A percentile compares a stretch with the other conserved stretches of the same genome.
Conservation (phyloP, 2,113 vertebrate species). For the Labeo rohita region DNA sequence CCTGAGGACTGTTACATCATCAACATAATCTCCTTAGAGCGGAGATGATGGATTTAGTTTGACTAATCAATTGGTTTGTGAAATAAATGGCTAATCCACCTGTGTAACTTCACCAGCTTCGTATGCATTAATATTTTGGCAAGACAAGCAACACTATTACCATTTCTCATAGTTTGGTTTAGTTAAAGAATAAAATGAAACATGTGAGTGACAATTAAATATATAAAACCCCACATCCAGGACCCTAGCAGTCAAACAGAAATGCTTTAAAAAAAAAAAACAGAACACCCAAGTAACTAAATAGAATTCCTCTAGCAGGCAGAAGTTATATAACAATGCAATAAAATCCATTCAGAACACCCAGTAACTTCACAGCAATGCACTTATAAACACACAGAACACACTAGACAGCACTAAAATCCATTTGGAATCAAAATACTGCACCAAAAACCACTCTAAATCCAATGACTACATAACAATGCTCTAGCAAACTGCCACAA, state of each 20-base stretch:
- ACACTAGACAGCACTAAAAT: background rate
- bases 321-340: background rate
- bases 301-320: background rate
- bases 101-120: background rate
- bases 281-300: background rate
- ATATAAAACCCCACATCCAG: background rate
- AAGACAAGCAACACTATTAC: background rate
- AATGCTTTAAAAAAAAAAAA: background rate
- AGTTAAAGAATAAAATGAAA: background rate
- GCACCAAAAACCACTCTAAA: background rate
- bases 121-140: background rate
- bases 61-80: background rate
- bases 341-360: background rate
- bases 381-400: background rate
- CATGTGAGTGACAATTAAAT: background rate
- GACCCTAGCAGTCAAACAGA: background rate
- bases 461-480: background rate
- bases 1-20: slow-evolving; percentile 31
- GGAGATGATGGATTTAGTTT: background rate
- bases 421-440: too few species aligned
- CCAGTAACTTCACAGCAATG: background rate
- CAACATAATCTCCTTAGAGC: background rate
- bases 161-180: background rate
- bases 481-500: too few species aligned
- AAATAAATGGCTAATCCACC: background rate